Conservation (phyloP, 2,113 vertebrate genomes). For the Sylvietta virens region DNA sequence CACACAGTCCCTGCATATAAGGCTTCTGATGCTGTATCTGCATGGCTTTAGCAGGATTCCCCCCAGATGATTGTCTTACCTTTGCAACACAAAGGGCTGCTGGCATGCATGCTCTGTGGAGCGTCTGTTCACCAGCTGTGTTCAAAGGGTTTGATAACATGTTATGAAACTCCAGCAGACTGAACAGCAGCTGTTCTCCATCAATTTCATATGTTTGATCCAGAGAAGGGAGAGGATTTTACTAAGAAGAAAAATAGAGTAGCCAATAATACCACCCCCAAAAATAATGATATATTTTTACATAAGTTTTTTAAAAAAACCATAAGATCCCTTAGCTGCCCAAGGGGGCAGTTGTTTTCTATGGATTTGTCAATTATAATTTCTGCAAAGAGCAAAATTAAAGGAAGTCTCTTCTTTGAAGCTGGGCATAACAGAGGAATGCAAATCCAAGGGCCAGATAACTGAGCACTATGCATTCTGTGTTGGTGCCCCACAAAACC, state of each 20-base stretch:
- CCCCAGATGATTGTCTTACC: neutral
- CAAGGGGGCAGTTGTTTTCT: neutral
- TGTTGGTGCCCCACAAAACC: constrained; percentile 14
- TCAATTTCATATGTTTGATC: constrained; percentile 51
- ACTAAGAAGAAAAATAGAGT: neutral
- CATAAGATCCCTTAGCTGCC: neutral
- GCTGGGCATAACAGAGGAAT: neutral
- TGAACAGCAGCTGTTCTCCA: constrained; percentile 63
- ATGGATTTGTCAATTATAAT: neutral
- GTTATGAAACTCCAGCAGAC: constrained; percentile 55
- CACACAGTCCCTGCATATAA: neutral
- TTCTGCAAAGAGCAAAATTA: neutral
- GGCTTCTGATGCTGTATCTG: neutral
- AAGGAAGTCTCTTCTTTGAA: neutral
- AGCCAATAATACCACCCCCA: neutral
- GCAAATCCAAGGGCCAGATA: neutral
- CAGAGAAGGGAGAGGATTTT: neutral
- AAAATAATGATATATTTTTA: neutral
- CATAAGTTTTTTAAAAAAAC: neutral
- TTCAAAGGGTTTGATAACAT: constrained; percentile 72
- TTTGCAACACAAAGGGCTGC: neutral
- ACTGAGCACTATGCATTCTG: neutral
- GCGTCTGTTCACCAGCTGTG: constrained; percentile 65
- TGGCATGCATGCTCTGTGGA: neutral
- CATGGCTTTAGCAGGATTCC: neutral